Evolutionary conservation across 1,140 invertebrate species (phyloP).

Genomic region (Lamellibrachia luymesi): DNA sequence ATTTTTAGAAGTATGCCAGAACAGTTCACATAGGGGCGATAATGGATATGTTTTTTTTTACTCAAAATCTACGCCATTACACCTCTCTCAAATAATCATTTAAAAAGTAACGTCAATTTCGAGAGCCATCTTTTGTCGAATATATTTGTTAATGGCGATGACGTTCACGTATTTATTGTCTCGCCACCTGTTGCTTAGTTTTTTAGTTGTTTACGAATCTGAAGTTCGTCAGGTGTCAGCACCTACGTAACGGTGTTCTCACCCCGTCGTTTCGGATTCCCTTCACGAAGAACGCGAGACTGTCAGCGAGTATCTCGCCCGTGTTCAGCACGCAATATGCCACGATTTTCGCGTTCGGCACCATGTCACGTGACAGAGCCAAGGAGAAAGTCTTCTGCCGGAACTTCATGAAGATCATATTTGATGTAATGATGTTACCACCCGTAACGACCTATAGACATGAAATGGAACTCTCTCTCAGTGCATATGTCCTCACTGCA

Average conservation of each 20-base stretch:
- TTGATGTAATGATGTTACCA: slow-evolving; percentile 52
- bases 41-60: too few relatives aligned
- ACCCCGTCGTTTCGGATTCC: slow-evolving; percentile 71
- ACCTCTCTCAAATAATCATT: too few relatives aligned
- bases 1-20: too few relatives aligned
- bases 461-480: neutral
- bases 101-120: too few relatives aligned
- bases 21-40: too few relatives aligned
- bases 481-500: too few relatives aligned
- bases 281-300: slow-evolving; percentile 90
- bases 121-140: too few relatives aligned
- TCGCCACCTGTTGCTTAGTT: neutral
- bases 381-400: slow-evolving; percentile 78
- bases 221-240: neutral
- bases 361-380: slow-evolving; percentile 88
- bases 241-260: neutral
- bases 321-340: slow-evolving; percentile 76
- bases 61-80: too few relatives aligned
- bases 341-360: slow-evolving; percentile 83
- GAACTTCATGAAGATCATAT: slow-evolving; percentile 51
- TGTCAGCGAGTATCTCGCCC: slow-evolving; percentile 86
- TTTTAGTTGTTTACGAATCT: neutral
- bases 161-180: neutral
- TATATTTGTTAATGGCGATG: neutral
- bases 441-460: slow-evolving; percentile 46